These are phyloP conservation scores for Dicycla oo DNA, from an alignment of 2,888 invertebrate genomes.

Conservation along the genomic window DNA sequence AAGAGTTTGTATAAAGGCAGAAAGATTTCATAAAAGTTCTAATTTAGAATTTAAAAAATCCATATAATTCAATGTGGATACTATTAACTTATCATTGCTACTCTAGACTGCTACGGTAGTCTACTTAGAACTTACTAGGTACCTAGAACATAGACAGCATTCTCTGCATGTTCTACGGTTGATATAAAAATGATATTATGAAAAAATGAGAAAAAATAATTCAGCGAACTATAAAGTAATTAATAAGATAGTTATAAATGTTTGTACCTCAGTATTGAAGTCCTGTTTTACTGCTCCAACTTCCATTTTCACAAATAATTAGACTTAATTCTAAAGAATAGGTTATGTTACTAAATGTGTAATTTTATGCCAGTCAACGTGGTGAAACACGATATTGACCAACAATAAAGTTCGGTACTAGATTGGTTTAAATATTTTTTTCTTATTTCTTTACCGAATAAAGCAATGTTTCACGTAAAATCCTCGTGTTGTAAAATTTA, in stretches of 20 bases:
- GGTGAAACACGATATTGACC: neutral
- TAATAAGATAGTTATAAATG: neutral
- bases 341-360: conserved; percentile 46
- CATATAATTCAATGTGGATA: neutral
- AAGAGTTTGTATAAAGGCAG: neutral
- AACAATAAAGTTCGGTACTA: neutral
- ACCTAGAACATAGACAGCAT: neutral
- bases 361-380: neutral
- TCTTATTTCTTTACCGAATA: neutral
- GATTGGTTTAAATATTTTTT: neutral
- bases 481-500: neutral
- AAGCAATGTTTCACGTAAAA: neutral
- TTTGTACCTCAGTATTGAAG: conserved; percentile 85
- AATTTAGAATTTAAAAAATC: neutral
- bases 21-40: neutral
- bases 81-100: neutral
- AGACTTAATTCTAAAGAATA: conserved; percentile 61
- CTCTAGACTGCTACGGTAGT: neutral
- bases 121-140: neutral
- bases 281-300: conserved; percentile 88
- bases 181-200: rapidly evolving
- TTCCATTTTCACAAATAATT: conserved; percentile 78
- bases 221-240: neutral
- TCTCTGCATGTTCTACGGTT: neutral
- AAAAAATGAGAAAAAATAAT: neutral